Conservation (phyloP, 2,113 vertebrate genomes). For the Bagarius yarrelli region DNA sequence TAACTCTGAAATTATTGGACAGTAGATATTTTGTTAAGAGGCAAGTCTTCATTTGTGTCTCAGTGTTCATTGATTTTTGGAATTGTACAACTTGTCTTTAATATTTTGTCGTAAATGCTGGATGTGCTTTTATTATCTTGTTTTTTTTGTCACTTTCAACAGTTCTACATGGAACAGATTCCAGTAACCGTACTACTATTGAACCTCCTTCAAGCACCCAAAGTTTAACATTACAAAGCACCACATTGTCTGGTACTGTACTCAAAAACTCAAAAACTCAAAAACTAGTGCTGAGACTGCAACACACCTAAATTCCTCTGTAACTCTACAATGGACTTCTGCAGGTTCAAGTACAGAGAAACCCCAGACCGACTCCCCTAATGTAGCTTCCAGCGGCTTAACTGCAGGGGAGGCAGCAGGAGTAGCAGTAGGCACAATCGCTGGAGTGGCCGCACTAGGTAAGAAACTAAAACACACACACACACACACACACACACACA, state of each 20-base stretch:
- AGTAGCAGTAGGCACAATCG: slow-evolving; percentile 60
- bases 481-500: background rate
- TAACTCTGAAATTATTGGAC: too few species aligned
- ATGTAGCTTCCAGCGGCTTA: slow-evolving; percentile 20
- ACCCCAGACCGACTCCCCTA: background rate
- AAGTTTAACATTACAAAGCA: background rate
- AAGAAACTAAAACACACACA: slow-evolving; percentile 34
- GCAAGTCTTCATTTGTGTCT: background rate
- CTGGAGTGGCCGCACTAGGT: slow-evolving; percentile 63
- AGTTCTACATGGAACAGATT: slow-evolving; percentile 12
- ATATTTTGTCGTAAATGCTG: background rate
- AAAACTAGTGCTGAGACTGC: background rate
- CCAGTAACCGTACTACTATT: too few species aligned
- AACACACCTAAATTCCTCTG: background rate
- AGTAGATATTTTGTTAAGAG: too few species aligned
- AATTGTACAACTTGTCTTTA: background rate
- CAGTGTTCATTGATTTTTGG: background rate
- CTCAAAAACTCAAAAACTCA: too few species aligned
- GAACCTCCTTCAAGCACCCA: background rate
- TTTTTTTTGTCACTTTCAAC: slow-evolving; percentile 2
- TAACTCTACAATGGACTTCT: background rate
- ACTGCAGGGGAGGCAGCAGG: slow-evolving; percentile 61
- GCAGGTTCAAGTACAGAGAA: background rate
- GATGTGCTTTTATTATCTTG: background rate
- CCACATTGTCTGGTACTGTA: too few species aligned